Conservation (phyloP, 2,797 vertebrate genomes). For the Halcyon chelicuti region DNA sequence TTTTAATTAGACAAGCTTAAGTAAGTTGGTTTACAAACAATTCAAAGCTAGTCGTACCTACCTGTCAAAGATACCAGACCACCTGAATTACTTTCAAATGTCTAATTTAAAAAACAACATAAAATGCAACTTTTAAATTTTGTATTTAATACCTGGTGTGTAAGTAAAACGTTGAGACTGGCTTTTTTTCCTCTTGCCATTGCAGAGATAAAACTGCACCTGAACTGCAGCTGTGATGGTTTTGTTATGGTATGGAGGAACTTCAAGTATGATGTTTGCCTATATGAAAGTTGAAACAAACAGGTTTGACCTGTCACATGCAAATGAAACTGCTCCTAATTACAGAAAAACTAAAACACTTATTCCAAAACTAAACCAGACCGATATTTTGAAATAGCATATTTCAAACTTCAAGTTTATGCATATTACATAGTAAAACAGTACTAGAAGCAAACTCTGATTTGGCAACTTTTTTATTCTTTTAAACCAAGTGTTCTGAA, state of each 20-base stretch:
- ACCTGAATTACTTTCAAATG: not conserved
- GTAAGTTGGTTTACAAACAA: not conserved
- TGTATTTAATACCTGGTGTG: constrained; percentile 88
- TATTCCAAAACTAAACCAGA: not conserved
- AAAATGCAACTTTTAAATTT: not conserved
- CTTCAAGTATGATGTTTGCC: constrained; percentile 93
- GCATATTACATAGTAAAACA: not conserved
- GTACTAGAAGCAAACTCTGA: not conserved
- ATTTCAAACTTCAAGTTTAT: not conserved
- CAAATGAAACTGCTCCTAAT: constrained; percentile 57
- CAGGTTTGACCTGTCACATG: constrained; percentile 45
- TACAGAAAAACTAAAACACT: not conserved
- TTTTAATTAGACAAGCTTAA: not conserved
- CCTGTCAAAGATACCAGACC: not conserved
- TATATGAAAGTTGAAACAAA: constrained; percentile 73
- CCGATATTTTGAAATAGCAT: not conserved
- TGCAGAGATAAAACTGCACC: constrained; percentile 98
- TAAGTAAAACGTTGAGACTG: constrained; percentile 98
- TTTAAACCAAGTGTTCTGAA: not conserved
- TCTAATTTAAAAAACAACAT: not conserved
- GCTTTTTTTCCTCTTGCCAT: constrained; percentile 98
- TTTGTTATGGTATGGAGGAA: constrained; percentile 97
- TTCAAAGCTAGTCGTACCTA: not conserved
- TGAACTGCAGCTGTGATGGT: constrained; percentile 90
- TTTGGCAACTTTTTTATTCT: not conserved